These are phyloP conservation scores for Leptopilina drosophilae DNA, from an alignment of 2,888 invertebrate species.

Conservation along the genomic window DNA sequence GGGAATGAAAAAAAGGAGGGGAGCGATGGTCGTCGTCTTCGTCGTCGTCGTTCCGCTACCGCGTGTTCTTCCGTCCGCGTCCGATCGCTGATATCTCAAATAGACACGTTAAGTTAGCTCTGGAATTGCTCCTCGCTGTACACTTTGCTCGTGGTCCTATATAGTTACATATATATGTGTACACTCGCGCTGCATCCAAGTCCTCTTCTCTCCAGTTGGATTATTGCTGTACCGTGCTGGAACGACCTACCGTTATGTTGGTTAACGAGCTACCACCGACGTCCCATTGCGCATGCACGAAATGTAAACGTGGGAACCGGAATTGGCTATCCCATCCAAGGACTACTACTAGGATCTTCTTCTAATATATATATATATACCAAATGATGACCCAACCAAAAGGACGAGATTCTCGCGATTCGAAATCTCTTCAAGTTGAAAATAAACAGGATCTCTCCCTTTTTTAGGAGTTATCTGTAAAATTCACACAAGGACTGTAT, in stretches of 20 bases:
- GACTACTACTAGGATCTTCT: constrained; percentile 58
- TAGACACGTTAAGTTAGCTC: constrained; percentile 71
- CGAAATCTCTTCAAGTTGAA: constrained; percentile 11
- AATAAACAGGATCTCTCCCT: not conserved
- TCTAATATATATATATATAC: constrained; percentile 40
- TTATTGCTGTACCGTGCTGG: constrained; percentile 57
- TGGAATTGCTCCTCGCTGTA: constrained; percentile 40
- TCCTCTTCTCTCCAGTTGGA: constrained; percentile 24
- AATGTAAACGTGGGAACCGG: constrained; percentile 78
- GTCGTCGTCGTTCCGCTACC: constrained; percentile 56
- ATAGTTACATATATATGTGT: constrained; percentile 1
- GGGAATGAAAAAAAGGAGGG: not conserved
- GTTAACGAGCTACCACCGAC: constrained; percentile 76
- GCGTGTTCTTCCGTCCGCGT: constrained; percentile 58
- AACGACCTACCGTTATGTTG: constrained; percentile 76
- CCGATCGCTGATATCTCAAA: constrained; percentile 73
- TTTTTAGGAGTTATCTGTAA: not conserved
- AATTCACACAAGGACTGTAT: not conserved
- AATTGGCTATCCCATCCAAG: constrained; percentile 67
- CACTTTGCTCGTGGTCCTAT: constrained; percentile 29
- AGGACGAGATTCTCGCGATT: constrained; percentile 31
- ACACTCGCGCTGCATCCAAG: constrained; percentile 45
- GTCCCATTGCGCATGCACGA: constrained; percentile 77
- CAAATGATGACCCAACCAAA: constrained; percentile 33
- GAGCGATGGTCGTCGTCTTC: constrained; percentile 44